Evolutionary conservation across 2,888 invertebrate species (phyloP).

Genomic region (Calameuta pallipes): DNA sequence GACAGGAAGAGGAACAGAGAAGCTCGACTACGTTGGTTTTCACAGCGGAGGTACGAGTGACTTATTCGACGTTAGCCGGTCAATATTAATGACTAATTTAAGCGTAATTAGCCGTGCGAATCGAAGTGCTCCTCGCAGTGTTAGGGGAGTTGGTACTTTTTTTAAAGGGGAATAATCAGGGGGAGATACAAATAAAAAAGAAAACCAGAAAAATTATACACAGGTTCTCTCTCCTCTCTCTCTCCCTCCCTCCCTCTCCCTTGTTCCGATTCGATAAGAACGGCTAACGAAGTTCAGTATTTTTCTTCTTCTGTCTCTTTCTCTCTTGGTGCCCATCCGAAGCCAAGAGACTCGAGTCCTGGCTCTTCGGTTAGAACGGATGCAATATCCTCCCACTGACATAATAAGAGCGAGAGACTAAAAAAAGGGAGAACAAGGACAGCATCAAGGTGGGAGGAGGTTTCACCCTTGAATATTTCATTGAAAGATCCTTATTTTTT

Average conservation of each 20-base stretch:
- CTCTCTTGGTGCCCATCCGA: too few relatives aligned
- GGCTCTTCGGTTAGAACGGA: background rate
- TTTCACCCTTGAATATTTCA: constrained; percentile 60
- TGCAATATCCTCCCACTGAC: background rate
- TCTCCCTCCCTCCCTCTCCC: too few relatives aligned
- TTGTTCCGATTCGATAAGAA: too few relatives aligned
- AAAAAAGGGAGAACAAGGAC: constrained; percentile 5
- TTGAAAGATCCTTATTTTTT: constrained; percentile 58
- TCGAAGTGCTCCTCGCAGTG: constrained; percentile 21
- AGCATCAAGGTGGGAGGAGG: background rate
- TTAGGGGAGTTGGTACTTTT: background rate
- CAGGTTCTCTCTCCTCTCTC: too few relatives aligned
- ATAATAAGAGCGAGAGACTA: constrained; percentile 11
- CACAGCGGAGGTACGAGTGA: constrained; percentile 9
- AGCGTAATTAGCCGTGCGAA: constrained; percentile 24
- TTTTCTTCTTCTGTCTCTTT: too few relatives aligned
- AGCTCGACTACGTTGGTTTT: background rate
- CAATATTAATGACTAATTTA: constrained; percentile 27
- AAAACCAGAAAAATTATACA: background rate
- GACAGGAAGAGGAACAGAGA: background rate
- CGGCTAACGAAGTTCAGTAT: too few relatives aligned
- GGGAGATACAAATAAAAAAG: background rate
- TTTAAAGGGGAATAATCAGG: background rate
- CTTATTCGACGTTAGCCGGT: constrained; percentile 23
- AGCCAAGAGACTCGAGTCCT: background rate